Percentiles rank a stretch among this genome's conserved stretches.
Conservation (phyloP, 2,888 invertebrate species). For the Hirtodrosophila cameraria region DNA sequence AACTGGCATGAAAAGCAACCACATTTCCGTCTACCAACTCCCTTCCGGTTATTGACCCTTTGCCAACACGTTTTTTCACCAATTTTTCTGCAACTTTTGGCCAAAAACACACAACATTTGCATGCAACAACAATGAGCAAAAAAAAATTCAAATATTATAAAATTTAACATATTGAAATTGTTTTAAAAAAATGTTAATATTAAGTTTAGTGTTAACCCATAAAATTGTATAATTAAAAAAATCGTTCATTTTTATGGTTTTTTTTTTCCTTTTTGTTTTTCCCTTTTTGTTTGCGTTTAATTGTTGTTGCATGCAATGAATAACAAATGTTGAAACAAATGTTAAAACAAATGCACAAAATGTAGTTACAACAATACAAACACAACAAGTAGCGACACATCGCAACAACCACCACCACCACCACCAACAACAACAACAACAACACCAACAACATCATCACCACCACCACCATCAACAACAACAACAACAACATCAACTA, state of each 20-base stretch:
- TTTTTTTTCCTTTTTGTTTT: slow-evolving; percentile 44
- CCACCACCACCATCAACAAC: slow-evolving; percentile 54
- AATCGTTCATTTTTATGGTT: slow-evolving; percentile 36
- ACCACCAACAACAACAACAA: slow-evolving; percentile 51
- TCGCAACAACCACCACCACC: slow-evolving; percentile 38
- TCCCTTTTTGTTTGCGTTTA: slow-evolving; percentile 28
- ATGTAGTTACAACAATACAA: slow-evolving; percentile 56
- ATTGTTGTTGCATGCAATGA: slow-evolving; percentile 73
- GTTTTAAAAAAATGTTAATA: slow-evolving; percentile 18
- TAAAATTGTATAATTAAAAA: slow-evolving; percentile 1
- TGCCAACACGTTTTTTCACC: background rate
- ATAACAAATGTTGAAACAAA: slow-evolving; percentile 47
- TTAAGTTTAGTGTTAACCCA: slow-evolving; percentile 7
- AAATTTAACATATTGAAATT: slow-evolving; percentile 18
- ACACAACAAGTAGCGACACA: slow-evolving; percentile 55
- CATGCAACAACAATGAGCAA: slow-evolving; percentile 68
- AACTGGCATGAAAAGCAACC: slow-evolving; percentile 18
- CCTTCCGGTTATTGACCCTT: slow-evolving; percentile 21
- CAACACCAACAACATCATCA: slow-evolving; percentile 47
- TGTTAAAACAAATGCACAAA: slow-evolving; percentile 36
- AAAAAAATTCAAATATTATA: slow-evolving; percentile 13
- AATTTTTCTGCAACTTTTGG: slow-evolving; percentile 30
- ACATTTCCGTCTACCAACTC: background rate
- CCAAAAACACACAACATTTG: slow-evolving; percentile 19
- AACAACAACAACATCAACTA: slow-evolving; percentile 68